phyloP scores from a whole-genome alignment of 2,113 vertebrate species.

The Hiodon tergisus region DNA sequence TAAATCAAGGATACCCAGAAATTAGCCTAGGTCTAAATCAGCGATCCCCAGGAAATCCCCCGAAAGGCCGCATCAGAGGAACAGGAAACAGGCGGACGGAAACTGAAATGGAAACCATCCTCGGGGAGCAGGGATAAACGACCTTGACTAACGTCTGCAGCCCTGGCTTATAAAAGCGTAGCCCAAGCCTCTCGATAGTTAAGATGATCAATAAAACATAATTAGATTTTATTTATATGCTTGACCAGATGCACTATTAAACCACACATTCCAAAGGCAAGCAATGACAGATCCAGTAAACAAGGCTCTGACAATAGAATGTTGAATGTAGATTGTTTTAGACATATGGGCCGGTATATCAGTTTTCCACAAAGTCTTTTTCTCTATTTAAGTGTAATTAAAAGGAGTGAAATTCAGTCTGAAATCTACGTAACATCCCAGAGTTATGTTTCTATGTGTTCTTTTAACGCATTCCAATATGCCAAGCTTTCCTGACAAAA shows the following conservation, averaged over 20 bases:
- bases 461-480: too few relatives aligned
- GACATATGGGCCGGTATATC: too few relatives aligned
- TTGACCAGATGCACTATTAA: conserved; percentile 36
- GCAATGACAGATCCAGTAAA: conserved; percentile 22
- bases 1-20: too few relatives aligned
- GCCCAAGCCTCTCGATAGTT: conserved; percentile 28
- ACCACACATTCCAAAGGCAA: conserved; percentile 5
- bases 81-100: not conserved
- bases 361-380: conserved; percentile 13
- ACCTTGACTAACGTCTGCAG: conserved; percentile 19
- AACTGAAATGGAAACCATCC: conserved; percentile 11
- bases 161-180: conserved; percentile 35
- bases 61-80: not conserved
- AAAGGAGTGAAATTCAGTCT: not conserved
- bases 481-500: too few relatives aligned
- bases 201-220: conserved; percentile 47
- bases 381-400: conserved; percentile 23
- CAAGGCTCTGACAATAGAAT: not conserved
- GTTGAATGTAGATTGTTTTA: not conserved
- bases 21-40: too few relatives aligned
- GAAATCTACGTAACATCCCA: not conserved
- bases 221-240: conserved; percentile 43
- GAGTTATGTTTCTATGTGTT: too few relatives aligned
- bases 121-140: conserved; percentile 26
- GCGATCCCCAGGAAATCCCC: not conserved